These are phyloP conservation scores for Oophaga sylvatica DNA, from an alignment of 2,797 vertebrate species.

Conservation along the genomic window DNA sequence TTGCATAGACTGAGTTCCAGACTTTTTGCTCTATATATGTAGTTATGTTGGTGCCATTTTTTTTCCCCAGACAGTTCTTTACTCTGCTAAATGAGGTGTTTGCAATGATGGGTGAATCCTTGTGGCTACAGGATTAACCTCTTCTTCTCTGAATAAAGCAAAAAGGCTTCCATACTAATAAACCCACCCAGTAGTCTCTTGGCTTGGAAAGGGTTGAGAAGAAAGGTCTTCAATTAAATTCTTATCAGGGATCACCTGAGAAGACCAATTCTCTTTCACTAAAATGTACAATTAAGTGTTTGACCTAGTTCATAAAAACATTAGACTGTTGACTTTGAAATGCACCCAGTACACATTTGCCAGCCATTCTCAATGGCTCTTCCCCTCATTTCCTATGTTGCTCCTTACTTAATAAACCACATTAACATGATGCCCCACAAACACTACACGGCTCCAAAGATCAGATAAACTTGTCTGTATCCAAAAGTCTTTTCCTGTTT, in stretches of 20 bases:
- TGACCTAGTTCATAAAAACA: conserved; percentile 69
- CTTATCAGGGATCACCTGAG: conserved; percentile 64
- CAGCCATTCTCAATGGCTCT: conserved; percentile 20
- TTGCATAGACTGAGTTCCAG: no score
- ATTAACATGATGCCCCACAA: conserved; percentile 33
- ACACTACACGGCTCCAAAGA: conserved; percentile 8
- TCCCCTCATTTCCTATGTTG: conserved; percentile 27
- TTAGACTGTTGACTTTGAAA: conserved; percentile 70
- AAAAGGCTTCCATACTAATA: no score
- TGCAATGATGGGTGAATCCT: no score
- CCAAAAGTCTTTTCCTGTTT: conserved; percentile 1
- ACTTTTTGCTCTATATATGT: no score
- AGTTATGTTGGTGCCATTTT: no score
- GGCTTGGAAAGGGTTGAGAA: background rate
- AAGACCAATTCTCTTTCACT: conserved; percentile 53
- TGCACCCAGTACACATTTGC: conserved; percentile 54
- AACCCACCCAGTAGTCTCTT: background rate
- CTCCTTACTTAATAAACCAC: conserved; percentile 39
- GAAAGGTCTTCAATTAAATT: conserved; percentile 52
- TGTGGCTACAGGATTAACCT: no score
- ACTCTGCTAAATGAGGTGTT: no score
- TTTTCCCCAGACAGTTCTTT: no score
- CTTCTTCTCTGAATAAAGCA: background rate
- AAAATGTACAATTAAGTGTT: conserved; percentile 64
- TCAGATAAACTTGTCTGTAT: conserved; percentile 56